Conservation (phyloP, 2,113 vertebrate genomes). For the Passer domesticus region DNA sequence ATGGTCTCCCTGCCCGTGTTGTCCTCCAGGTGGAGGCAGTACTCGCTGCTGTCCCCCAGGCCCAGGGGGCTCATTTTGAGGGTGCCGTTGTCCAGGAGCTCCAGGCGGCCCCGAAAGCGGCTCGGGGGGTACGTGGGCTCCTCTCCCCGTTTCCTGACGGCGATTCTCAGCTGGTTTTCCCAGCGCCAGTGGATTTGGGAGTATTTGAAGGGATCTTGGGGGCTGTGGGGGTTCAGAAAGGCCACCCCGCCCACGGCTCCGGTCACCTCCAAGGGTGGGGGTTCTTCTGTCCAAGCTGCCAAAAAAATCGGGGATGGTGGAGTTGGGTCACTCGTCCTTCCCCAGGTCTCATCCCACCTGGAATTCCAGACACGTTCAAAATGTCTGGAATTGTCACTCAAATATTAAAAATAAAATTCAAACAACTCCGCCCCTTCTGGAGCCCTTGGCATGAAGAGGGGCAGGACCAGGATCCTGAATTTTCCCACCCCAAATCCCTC, state of each 20-base stretch:
- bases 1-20: neutral
- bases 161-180: neutral
- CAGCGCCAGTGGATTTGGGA: neutral
- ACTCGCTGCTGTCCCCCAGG: neutral
- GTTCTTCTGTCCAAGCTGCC: neutral
- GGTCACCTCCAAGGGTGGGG: neutral
- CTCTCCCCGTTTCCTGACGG: neutral
- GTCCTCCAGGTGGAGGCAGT: neutral
- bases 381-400: neutral
- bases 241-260: neutral
- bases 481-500: neutral
- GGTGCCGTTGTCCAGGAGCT: neutral
- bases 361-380: neutral
- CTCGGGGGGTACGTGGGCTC: accelerated
- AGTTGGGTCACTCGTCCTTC: neutral
- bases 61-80: neutral
- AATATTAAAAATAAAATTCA: neutral
- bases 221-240: neutral
- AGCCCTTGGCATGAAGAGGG: neutral
- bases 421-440: neutral
- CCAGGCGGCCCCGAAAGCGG: neutral
- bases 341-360: neutral
- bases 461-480: neutral
- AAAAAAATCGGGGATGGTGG: neutral
- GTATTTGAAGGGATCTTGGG: accelerated